These are phyloP conservation scores for Ptychoptera albimana DNA, from an alignment of 2,888 invertebrate genomes.

Conservation along the genomic window DNA sequence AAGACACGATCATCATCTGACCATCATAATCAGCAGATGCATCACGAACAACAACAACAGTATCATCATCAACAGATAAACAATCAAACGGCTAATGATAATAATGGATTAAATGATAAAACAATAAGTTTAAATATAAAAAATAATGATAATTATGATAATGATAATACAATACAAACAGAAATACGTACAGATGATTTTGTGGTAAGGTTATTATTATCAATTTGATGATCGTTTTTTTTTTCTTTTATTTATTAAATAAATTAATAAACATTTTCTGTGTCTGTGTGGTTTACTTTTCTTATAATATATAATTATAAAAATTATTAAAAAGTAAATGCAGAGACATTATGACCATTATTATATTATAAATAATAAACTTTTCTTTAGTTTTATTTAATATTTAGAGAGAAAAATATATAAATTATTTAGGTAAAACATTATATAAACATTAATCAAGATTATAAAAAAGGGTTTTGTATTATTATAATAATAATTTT, in stretches of 20 bases:
- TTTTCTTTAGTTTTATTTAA: no score
- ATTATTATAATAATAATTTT: no score
- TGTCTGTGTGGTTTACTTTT: no score
- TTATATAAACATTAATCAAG: no score
- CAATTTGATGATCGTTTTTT: constrained; percentile 19
- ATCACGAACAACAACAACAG: constrained; percentile 7
- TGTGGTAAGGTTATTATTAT: constrained; percentile 41
- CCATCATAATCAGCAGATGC: constrained; percentile 16
- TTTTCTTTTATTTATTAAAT: neutral
- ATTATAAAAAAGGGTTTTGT: no score
- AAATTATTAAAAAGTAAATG: no score
- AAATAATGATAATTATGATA: constrained; percentile 25
- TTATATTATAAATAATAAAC: no score
- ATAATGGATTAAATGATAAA: constrained; percentile 2
- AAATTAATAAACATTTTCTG: no score
- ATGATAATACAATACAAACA: constrained; percentile 40
- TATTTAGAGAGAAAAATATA: no score
- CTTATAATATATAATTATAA: no score
- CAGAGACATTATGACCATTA: no score
- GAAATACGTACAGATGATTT: constrained; percentile 55
- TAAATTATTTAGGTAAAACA: no score
- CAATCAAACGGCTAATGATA: constrained; percentile 7
- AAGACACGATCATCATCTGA: constrained; percentile 13
- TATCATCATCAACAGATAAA: constrained; percentile 10
- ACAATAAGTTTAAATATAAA: constrained; percentile 7